Percentiles rank a stretch among this genome's conserved stretches.
Evolutionary conservation across 2,797 vertebrate species (phyloP).

Genomic region (Chelmon rostratus): DNA sequence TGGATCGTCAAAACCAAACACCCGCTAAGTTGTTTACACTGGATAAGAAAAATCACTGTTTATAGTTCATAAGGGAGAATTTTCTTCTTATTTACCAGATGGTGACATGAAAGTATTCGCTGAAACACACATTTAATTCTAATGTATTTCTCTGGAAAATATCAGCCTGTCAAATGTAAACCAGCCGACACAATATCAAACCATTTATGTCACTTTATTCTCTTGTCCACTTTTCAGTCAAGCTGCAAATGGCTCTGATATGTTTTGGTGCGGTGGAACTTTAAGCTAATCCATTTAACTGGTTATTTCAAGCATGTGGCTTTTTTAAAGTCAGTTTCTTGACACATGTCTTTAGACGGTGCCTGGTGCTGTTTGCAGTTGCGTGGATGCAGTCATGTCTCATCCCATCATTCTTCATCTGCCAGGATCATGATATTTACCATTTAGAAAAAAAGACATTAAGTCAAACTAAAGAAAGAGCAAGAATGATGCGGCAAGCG

Average conservation of each 20-base stretch:
- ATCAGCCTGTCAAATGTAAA: background rate
- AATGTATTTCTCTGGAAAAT: background rate
- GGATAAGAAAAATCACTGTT: constrained; percentile 5
- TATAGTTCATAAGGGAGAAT: background rate
- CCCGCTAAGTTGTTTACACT: constrained; percentile 14
- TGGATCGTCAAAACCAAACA: constrained; percentile 13
- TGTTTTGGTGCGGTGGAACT: background rate
- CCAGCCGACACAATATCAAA: background rate
- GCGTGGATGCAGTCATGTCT: constrained; percentile 17
- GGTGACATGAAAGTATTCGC: background rate
- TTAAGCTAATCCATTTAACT: background rate
- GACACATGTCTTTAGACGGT: background rate
- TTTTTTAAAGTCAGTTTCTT: background rate
- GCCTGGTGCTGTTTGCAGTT: background rate
- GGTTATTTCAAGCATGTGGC: background rate
- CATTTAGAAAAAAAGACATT: constrained; percentile 27
- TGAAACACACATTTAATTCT: background rate
- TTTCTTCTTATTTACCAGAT: constrained; percentile 9
- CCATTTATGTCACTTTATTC: background rate
- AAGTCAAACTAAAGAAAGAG: background rate
- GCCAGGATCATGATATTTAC: constrained; percentile 2
- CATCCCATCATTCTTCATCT: constrained; percentile 12
- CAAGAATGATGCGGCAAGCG: background rate
- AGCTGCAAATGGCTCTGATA: background rate
- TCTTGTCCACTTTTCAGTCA: background rate